Conservation (phyloP, 2,888 invertebrate species). For the Trissolcus brochymenae region DNA sequence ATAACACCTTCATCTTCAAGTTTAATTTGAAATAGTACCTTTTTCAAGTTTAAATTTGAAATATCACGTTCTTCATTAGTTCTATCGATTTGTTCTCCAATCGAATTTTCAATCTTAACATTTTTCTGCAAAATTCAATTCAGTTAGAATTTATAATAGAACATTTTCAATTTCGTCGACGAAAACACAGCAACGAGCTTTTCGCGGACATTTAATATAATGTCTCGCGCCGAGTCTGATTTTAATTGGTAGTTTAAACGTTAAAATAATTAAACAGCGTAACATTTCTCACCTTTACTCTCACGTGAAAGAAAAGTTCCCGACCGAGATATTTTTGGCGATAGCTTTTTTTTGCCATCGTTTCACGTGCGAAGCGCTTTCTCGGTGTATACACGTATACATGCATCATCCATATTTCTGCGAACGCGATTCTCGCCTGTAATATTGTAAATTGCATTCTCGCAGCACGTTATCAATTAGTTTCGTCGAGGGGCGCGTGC, state of each 20-base stretch:
- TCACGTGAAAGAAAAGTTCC: constrained; percentile 41
- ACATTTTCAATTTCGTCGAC: constrained; percentile 29
- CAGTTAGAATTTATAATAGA: not conserved
- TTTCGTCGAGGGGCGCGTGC: constrained; percentile 44
- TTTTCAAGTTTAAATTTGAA: no score
- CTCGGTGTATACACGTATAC: constrained; percentile 9
- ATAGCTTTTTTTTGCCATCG: constrained; percentile 26
- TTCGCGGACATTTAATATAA: constrained; percentile 29
- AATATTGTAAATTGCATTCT: constrained; percentile 52
- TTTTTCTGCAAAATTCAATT: not conserved
- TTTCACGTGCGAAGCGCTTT: constrained; percentile 27
- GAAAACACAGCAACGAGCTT: no score
- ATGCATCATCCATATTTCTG: constrained; percentile 46
- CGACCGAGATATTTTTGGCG: constrained; percentile 15
- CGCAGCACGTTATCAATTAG: constrained; percentile 54
- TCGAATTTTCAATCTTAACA: no score
- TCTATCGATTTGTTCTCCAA: no score
- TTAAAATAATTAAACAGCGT: constrained; percentile 56
- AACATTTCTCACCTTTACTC: constrained; percentile 63
- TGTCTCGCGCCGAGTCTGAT: constrained; percentile 44
- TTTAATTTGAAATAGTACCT: no score
- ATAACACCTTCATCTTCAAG: no score
- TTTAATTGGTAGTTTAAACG: constrained; percentile 67
- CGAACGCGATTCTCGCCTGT: constrained; percentile 43
- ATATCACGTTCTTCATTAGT: no score